These are phyloP conservation scores for Tinamus major DNA, from an alignment of 2,797 vertebrate genomes.

Conservation along the genomic window DNA sequence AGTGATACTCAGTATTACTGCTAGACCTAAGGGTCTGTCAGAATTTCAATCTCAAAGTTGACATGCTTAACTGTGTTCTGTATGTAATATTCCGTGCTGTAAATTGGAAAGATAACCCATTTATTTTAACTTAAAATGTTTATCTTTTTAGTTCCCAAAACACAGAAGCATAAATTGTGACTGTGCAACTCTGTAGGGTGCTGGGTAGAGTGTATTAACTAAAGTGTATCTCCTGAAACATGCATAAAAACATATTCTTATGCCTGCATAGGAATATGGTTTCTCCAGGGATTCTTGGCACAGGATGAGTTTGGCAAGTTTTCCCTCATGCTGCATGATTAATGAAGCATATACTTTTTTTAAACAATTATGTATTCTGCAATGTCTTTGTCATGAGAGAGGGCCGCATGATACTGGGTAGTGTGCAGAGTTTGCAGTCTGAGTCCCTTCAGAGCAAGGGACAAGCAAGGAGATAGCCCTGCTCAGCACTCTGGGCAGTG, in stretches of 20 bases:
- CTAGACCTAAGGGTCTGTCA: conserved; percentile 1
- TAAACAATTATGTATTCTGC: not conserved
- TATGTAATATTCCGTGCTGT: not conserved
- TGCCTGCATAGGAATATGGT: not conserved
- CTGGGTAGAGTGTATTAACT: not conserved
- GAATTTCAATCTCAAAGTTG: not conserved
- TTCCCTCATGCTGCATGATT: not conserved
- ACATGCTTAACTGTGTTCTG: not conserved
- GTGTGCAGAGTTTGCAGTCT: not conserved
- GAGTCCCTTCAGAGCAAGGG: not conserved
- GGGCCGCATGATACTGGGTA: not conserved
- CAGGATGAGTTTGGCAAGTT: not conserved
- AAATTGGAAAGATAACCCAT: not conserved
- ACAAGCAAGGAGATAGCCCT: not conserved
- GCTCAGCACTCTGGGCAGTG: not conserved
- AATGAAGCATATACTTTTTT: not conserved
- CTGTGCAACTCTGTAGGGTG: not conserved
- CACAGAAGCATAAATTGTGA: fast-evolving
- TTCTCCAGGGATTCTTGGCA: not conserved
- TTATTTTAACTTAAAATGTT: not conserved
- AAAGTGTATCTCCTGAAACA: not conserved
- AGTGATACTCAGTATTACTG: conserved; percentile 7
- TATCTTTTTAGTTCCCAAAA: not conserved
- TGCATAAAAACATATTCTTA: not conserved
- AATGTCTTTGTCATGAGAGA: not conserved